These are phyloP conservation scores for Helogale parvula DNA, from an alignment of 2,113 vertebrate species.

Conservation along the genomic window DNA sequence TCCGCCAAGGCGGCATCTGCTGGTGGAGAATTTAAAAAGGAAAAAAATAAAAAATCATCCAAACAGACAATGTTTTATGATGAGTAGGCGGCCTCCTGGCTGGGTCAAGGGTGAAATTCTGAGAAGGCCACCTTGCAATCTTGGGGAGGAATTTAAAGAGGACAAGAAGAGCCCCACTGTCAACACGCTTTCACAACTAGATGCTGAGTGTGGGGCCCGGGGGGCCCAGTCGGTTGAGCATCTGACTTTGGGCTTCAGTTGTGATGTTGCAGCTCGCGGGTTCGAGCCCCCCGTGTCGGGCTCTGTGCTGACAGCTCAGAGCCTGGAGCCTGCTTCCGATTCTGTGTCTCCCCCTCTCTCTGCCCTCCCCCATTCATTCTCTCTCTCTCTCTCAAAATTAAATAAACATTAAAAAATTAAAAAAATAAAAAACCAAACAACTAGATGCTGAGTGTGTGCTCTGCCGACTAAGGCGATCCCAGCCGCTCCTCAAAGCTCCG, in stretches of 20 bases:
- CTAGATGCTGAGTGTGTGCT: rapidly evolving
- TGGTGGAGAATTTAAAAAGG: not conserved
- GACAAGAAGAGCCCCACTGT: rapidly evolving
- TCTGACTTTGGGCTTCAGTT: too few species aligned
- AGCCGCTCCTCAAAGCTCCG: rapidly evolving
- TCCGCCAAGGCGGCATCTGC: not conserved
- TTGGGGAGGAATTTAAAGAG: not conserved
- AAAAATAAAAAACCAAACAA: too few species aligned
- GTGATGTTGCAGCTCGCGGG: too few species aligned
- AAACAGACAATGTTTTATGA: not conserved
- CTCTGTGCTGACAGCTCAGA: too few species aligned
- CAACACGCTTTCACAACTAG: rapidly evolving
- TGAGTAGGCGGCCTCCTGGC: not conserved
- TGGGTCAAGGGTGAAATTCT: not conserved
- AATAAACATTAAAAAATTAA: too few species aligned
- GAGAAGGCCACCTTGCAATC: not conserved
- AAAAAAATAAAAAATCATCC: not conserved
- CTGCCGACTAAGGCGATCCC: rapidly evolving
- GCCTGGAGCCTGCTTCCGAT: too few species aligned
- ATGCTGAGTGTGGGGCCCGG: too few species aligned
- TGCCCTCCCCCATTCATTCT: too few species aligned
- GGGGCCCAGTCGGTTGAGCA: too few species aligned
- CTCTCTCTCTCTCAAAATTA: too few species aligned
- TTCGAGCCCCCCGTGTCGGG: too few species aligned
- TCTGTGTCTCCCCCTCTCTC: too few species aligned